Percentiles rank a stretch among this genome's conserved stretches.
Evolutionary conservation across 2,113 vertebrate genomes (phyloP).

Genomic region (Catagonus wagneri): DNA sequence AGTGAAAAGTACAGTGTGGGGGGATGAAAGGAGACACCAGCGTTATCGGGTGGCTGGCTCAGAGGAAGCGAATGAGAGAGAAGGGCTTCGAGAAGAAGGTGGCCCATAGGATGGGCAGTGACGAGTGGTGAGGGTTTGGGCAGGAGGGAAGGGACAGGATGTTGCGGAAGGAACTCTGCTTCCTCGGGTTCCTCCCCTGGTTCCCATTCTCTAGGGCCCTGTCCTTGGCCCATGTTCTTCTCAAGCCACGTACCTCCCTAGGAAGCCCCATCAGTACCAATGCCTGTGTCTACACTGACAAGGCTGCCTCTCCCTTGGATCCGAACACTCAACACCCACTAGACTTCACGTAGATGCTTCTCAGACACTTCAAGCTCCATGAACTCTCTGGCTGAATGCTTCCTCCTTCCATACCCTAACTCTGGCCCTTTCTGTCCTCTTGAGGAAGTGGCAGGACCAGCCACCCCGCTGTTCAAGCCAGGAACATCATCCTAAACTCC

Average conservation of each 20-base stretch:
- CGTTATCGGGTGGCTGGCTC: neutral
- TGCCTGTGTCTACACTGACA: neutral
- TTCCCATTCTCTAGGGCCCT: neutral
- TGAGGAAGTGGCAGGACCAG: neutral
- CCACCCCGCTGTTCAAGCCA: neutral
- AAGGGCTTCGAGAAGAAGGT: neutral
- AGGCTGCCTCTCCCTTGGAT: neutral
- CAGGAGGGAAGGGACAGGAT: neutral
- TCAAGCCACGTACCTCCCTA: neutral
- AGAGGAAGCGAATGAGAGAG: neutral
- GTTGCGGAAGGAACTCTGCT: neutral
- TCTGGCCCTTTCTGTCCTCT: neutral
- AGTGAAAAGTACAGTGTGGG: neutral
- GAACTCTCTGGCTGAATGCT: neutral
- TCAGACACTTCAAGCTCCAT: neutral
- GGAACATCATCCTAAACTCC: neutral
- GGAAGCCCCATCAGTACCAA: neutral
- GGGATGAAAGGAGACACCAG: neutral
- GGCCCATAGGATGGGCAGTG: neutral
- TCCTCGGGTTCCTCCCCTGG: rapidly evolving
- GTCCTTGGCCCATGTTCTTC: neutral
- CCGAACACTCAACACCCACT: neutral
- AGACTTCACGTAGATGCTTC: neutral
- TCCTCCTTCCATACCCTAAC: neutral
- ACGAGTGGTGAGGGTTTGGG: neutral